Evolutionary conservation across 1,140 invertebrate species (phyloP).

Genomic region (Aplysia californica): DNA sequence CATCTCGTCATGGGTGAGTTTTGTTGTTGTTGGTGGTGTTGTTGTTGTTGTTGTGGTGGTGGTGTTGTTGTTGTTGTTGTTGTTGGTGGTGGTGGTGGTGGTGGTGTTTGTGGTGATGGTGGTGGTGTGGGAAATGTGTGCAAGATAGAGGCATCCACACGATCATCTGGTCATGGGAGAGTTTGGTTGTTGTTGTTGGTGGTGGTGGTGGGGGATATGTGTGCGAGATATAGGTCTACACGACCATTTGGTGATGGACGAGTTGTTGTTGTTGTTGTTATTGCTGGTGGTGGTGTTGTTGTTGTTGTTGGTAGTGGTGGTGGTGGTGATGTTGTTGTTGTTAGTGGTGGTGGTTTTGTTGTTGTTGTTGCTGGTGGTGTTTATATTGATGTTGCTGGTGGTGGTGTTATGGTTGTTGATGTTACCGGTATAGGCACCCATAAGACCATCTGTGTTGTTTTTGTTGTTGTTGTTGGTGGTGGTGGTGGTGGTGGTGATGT

Average conservation of each 20-base stretch:
- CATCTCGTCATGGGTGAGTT: constrained; percentile 58
- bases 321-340: neutral
- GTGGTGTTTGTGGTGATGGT: neutral
- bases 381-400: neutral
- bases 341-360: neutral
- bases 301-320: too few relatives aligned
- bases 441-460: neutral
- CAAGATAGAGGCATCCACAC: neutral
- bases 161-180: neutral
- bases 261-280: too few relatives aligned
- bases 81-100: too few relatives aligned
- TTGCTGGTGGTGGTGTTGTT: too few relatives aligned
- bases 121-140: neutral
- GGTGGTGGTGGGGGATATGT: too few relatives aligned
- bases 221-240: too few relatives aligned
- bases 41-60: neutral
- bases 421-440: neutral
- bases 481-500: too few relatives aligned
- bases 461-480: too few relatives aligned
- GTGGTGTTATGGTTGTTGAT: too few relatives aligned
- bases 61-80: neutral
- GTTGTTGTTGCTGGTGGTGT: too few relatives aligned
- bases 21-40: neutral
- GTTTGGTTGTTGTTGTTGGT: too few relatives aligned
- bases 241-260: too few relatives aligned